phyloP scores from a whole-genome alignment of 2,888 invertebrate genomes.

The Morpho deidamia region DNA sequence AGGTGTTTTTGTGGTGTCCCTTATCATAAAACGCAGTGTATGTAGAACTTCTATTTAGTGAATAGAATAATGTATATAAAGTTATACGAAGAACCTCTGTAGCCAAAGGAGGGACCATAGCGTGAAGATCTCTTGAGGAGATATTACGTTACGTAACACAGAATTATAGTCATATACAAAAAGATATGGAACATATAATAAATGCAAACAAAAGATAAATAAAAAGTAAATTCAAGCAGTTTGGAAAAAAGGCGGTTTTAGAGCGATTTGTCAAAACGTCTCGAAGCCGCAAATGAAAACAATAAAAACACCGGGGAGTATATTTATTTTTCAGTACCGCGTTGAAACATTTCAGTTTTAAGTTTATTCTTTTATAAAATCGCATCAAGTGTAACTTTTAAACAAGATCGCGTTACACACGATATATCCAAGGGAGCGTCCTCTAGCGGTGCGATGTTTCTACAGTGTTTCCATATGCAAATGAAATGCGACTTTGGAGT shows the following conservation, averaged over 20 bases:
- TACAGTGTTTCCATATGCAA: slow-evolving; percentile 21
- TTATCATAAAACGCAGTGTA: too few species aligned
- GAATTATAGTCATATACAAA: too few species aligned
- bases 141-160: too few species aligned
- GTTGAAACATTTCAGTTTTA: slow-evolving; percentile 26
- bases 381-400: slow-evolving; percentile 56
- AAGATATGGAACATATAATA: not conserved
- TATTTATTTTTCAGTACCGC: slow-evolving; percentile 20
- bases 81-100: too few species aligned
- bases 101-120: too few species aligned
- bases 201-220: not conserved
- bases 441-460: slow-evolving; percentile 26
- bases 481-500: slow-evolving; percentile 19
- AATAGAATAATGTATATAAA: too few species aligned
- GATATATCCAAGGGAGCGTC: slow-evolving; percentile 40
- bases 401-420: slow-evolving; percentile 46
- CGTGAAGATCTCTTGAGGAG: too few species aligned
- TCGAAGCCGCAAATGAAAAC: slow-evolving; percentile 2
- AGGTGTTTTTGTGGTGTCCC: too few species aligned
- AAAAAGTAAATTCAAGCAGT: not conserved
- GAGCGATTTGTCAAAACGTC: slow-evolving; percentile 6
- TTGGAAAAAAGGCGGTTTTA: not conserved
- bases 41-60: too few species aligned
- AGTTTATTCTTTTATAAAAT: slow-evolving; percentile 38
- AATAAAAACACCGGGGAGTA: slow-evolving; percentile 6